phyloP scores from a whole-genome alignment of 1,140 invertebrate genomes.

The Drosophila santomea region DNA sequence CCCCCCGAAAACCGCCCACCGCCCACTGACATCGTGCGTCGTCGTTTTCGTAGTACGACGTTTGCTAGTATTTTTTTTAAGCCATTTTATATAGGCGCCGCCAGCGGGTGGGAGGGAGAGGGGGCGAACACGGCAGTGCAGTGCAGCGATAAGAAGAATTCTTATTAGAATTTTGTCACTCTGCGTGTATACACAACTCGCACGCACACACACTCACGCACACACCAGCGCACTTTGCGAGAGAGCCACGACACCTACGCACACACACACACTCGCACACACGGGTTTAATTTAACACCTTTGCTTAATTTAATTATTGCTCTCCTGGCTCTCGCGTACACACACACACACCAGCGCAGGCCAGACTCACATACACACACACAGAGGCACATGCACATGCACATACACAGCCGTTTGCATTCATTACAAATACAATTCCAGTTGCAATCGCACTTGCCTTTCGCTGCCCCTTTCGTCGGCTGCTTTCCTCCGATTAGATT shows the following conservation, averaged over 20 bases:
- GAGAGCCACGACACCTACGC: conserved; percentile 46
- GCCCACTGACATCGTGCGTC: conserved; percentile 40
- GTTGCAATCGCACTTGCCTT: conserved; percentile 28
- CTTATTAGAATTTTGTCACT: conserved; percentile 76
- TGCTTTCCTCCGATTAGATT: conserved; percentile 29
- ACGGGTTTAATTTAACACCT: conserved; percentile 62
- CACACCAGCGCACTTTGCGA: conserved; percentile 4
- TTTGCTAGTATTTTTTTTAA: conserved; percentile 65
- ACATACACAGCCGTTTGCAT: conserved; percentile 41
- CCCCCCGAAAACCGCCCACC: conserved; percentile 31
- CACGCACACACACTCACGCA: conserved; percentile 32
- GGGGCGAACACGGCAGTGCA: neutral
- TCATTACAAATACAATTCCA: conserved; percentile 43
- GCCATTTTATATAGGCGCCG: conserved; percentile 36
- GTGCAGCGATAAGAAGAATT: conserved; percentile 67
- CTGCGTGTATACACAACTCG: conserved; percentile 73
- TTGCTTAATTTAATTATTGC: conserved; percentile 78
- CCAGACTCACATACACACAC: conserved; percentile 46
- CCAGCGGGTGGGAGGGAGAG: neutral
- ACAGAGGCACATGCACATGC: conserved; percentile 14
- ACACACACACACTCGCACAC: conserved; percentile 41
- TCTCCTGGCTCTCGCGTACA: conserved; percentile 71
- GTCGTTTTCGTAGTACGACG: conserved; percentile 78
- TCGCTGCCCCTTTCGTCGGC: conserved; percentile 20
- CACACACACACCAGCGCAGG: conserved; percentile 35